A percentile compares a stretch with the other conserved stretches of the same genome.
phyloP scores from a whole-genome alignment of 2,888 invertebrate genomes.

The Ptychoptera albimana region DNA sequence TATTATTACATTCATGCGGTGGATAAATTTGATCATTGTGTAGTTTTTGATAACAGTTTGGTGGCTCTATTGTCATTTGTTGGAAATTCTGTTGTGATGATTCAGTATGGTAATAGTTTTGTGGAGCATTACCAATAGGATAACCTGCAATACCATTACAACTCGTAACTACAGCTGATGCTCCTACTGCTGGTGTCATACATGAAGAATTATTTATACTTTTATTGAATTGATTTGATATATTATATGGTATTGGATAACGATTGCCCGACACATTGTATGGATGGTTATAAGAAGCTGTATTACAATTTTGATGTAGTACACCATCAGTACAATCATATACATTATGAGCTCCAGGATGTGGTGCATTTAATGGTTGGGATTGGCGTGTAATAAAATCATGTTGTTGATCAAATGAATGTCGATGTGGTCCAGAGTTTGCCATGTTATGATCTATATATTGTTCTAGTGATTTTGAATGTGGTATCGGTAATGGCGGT shows the following conservation, averaged over 20 bases:
- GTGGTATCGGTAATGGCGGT: conserved; percentile 20
- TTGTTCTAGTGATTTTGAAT: conserved; percentile 29
- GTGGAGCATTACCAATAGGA: conserved; percentile 1
- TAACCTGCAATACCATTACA: neutral
- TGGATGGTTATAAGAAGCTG: conserved; percentile 17
- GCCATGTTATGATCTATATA: conserved; percentile 19
- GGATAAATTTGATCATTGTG: conserved; percentile 7
- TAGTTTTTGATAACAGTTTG: conserved; percentile 5
- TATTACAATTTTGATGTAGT: conserved; percentile 8
- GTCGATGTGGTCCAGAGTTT: conserved; percentile 23
- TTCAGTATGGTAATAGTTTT: conserved; percentile 1
- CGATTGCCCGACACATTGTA: conserved; percentile 30
- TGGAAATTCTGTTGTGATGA: no score
- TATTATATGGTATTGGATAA: conserved; percentile 27
- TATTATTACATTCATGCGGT: conserved; percentile 8
- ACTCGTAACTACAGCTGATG: no score
- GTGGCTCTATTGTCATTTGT: conserved; percentile 2
- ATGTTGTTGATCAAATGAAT: conserved; percentile 29
- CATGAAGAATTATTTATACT: no score
- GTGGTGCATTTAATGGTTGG: conserved; percentile 14
- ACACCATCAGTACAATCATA: conserved; percentile 26
- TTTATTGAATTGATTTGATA: conserved; percentile 23
- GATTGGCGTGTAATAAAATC: conserved; percentile 14
- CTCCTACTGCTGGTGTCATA: no score
- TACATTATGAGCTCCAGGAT: conserved; percentile 20